A percentile compares a stretch with the other conserved stretches of the same genome.
Evolutionary conservation across 2,113 vertebrate genomes (phyloP).

Genomic region (Dipodomys spectabilis): DNA sequence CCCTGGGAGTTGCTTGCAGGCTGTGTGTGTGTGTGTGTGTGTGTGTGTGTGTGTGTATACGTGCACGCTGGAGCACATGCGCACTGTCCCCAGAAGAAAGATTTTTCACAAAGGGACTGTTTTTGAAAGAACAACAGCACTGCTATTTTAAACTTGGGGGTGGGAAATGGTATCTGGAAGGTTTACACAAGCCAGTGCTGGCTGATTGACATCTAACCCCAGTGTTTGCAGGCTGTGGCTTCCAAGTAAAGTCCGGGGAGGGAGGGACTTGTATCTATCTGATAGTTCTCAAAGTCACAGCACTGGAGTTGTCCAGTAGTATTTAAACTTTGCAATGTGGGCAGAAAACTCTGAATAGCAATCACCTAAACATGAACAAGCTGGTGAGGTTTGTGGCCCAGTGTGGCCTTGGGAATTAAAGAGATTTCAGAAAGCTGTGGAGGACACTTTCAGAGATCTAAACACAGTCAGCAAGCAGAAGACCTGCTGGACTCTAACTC

Average conservation of each 20-base stretch:
- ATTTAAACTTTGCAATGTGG: neutral
- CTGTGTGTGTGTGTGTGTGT: neutral
- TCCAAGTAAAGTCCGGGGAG: conserved; percentile 62
- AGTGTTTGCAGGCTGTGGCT: neutral
- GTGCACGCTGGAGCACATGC: too few relatives aligned
- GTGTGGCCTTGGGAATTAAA: conserved; percentile 1
- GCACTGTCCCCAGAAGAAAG: neutral
- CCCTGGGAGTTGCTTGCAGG: conserved; percentile 51
- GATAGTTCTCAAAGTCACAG: neutral
- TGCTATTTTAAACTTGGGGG: conserved; percentile 77
- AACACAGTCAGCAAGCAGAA: conserved; percentile 7
- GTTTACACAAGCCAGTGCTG: conserved; percentile 72
- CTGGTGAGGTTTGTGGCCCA: neutral
- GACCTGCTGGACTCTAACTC: neutral
- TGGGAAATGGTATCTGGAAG: conserved; percentile 63
- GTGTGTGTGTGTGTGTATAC: too few relatives aligned
- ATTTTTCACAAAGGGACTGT: conserved; percentile 72
- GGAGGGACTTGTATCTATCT: neutral
- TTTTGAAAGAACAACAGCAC: conserved; percentile 75
- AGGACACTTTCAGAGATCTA: neutral
- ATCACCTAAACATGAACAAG: neutral
- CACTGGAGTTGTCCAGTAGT: neutral
- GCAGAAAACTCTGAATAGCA: conserved; percentile 47
- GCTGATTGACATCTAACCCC: conserved; percentile 71
- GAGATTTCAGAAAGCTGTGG: neutral